phyloP scores from a whole-genome alignment of 1,140 invertebrate species.

The Macrosteles quadrilineatus region DNA sequence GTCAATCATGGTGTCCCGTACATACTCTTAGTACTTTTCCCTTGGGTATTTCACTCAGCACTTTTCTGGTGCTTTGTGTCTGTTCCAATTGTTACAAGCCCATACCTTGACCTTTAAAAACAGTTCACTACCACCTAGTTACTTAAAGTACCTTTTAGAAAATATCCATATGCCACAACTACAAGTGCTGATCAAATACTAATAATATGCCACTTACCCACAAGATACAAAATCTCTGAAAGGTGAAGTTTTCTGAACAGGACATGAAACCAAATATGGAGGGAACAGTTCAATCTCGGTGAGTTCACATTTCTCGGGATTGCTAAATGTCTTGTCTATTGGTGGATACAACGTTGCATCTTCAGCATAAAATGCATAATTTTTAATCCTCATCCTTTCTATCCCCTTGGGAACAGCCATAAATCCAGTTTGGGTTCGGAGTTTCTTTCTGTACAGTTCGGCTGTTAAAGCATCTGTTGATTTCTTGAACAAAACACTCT shows the following conservation, averaged over 20 bases:
- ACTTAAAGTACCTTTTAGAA: no score
- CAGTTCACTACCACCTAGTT: no score
- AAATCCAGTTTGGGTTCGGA: slow-evolving; percentile 30
- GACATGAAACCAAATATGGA: slow-evolving; percentile 54
- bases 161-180: no score
- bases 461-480: slow-evolving; percentile 58
- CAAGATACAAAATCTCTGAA: slow-evolving; percentile 63
- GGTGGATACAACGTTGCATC: slow-evolving; percentile 49
- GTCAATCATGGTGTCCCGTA: no score
- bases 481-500: slow-evolving; percentile 52
- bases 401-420: neutral
- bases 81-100: no score
- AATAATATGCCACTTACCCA: slow-evolving; percentile 57
- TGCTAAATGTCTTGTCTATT: slow-evolving; percentile 54
- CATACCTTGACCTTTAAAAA: no score
- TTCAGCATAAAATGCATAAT: slow-evolving; percentile 65
- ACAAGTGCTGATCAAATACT: no score
- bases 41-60: no score
- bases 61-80: no score
- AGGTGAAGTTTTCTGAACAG: slow-evolving; percentile 60
- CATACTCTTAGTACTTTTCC: no score
- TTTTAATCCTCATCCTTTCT: slow-evolving; percentile 47
- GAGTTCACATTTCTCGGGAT: slow-evolving; percentile 62
- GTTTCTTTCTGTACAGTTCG: slow-evolving; percentile 56
- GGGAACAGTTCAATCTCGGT: slow-evolving; percentile 59